phyloP scores from a whole-genome alignment of 2,888 invertebrate genomes.

The Magallana nippona region DNA sequence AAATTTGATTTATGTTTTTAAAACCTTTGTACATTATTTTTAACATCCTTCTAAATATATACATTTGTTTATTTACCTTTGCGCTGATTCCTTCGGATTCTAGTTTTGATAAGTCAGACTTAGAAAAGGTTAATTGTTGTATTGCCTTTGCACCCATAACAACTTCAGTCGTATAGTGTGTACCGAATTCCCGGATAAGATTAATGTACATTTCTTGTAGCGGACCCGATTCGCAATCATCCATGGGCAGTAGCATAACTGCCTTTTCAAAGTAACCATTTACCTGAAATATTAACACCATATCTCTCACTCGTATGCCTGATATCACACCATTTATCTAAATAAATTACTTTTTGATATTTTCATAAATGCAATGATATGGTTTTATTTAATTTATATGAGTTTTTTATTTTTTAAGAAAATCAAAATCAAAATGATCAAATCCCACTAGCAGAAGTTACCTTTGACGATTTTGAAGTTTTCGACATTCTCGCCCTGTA shows the following conservation, averaged over 20 bases:
- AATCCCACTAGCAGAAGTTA: not conserved
- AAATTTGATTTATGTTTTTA: too few relatives aligned
- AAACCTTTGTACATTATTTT: too few relatives aligned
- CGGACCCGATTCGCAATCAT: conserved; percentile 39
- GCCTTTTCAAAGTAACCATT: conserved; percentile 45
- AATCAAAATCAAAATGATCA: too few relatives aligned
- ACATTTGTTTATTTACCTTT: conserved; percentile 28
- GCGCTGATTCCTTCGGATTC: conserved; percentile 36
- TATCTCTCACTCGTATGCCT: too few relatives aligned
- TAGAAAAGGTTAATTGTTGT: conserved; percentile 34
- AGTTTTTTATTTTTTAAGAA: too few relatives aligned
- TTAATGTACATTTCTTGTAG: conserved; percentile 36
- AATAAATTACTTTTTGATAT: too few relatives aligned
- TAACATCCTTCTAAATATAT: too few relatives aligned
- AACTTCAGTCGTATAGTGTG: conserved; percentile 47
- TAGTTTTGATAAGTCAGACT: conserved; percentile 42
- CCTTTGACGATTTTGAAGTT: conserved; percentile 41
- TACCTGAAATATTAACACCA: not conserved
- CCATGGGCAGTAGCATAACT: conserved; percentile 36
- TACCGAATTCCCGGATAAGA: conserved; percentile 41
- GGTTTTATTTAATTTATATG: too few relatives aligned
- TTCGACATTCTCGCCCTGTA: conserved; percentile 37
- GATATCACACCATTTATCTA: too few relatives aligned
- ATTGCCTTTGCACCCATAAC: conserved; percentile 49
- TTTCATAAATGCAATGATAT: too few relatives aligned